Percentiles rank a stretch among this genome's conserved stretches.
Evolutionary conservation across 2,888 invertebrate genomes (phyloP).

Genomic region (Dexiosoma caninum): DNA sequence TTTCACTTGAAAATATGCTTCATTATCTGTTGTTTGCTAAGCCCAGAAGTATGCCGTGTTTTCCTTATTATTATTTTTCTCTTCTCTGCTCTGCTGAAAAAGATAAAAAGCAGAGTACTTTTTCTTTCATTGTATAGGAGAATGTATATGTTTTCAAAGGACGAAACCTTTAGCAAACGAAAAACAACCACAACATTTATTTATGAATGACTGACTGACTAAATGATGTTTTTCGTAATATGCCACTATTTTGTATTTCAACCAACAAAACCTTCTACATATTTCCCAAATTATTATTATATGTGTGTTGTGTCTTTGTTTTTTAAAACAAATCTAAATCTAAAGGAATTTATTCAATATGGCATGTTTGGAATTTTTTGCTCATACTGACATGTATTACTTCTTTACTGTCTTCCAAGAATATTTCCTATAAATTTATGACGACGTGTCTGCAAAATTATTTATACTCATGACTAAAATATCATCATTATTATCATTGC

Average conservation of each 20-base stretch:
- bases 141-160: slow-evolving; percentile 32
- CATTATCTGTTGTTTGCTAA: background rate
- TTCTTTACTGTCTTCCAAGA: background rate
- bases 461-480: slow-evolving; percentile 23
- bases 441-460: slow-evolving; percentile 41
- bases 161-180: slow-evolving; percentile 41
- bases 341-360: slow-evolving; percentile 31
- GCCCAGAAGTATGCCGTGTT: background rate
- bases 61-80: background rate
- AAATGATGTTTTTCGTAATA: background rate
- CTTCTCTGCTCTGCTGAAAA: background rate
- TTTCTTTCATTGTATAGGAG: background rate
- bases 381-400: background rate
- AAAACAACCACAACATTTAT: slow-evolving; percentile 19
- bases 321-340: background rate
- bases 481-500: slow-evolving; percentile 16
- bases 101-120: background rate
- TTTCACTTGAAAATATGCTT: background rate
- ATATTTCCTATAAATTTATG: slow-evolving; percentile 28
- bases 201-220: background rate
- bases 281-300: background rate
- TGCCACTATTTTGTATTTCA: background rate
- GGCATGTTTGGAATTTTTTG: slow-evolving; percentile 10
- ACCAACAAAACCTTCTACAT: too few relatives aligned
- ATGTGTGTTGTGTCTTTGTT: too few relatives aligned